Conservation (phyloP, 2,888 invertebrate species). For the Stenotaenia linearis region DNA sequence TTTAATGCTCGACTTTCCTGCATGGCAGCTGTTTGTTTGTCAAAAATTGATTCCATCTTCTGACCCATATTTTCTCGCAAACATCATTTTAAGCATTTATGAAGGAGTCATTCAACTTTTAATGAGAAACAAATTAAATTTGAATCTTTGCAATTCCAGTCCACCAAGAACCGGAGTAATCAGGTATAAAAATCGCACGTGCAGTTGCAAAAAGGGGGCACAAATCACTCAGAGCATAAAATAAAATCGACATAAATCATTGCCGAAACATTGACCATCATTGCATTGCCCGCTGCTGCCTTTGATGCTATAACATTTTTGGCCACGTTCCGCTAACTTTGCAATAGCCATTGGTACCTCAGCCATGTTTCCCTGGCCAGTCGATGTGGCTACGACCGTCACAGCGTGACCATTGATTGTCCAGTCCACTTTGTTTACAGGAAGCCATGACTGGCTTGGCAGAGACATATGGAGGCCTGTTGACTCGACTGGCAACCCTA, state of each 20-base stretch:
- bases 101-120: too few relatives aligned
- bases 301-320: neutral
- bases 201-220: neutral
- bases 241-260: neutral
- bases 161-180: too few relatives aligned
- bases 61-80: too few relatives aligned
- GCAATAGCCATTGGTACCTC: neutral
- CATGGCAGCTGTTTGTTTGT: too few relatives aligned
- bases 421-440: constrained; percentile 26
- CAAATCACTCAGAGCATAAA: neutral
- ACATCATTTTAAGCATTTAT: too few relatives aligned
- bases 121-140: too few relatives aligned
- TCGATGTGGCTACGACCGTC: neutral
- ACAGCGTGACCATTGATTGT: constrained; percentile 27
- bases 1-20: too few relatives aligned
- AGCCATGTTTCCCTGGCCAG: constrained; percentile 6
- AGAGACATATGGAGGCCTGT: constrained; percentile 27
- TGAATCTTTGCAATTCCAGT: too few relatives aligned
- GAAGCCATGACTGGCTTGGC: constrained; percentile 8
- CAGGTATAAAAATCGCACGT: neutral
- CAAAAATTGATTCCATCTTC: too few relatives aligned
- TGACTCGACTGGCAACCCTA: neutral
- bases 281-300: neutral
- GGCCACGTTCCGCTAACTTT: neutral
- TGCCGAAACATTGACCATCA: neutral